A percentile compares a stretch with the other conserved stretches of the same genome.
These are phyloP conservation scores for Micromys minutus DNA, from an alignment of 2,113 vertebrate genomes.

Conservation along the genomic window DNA sequence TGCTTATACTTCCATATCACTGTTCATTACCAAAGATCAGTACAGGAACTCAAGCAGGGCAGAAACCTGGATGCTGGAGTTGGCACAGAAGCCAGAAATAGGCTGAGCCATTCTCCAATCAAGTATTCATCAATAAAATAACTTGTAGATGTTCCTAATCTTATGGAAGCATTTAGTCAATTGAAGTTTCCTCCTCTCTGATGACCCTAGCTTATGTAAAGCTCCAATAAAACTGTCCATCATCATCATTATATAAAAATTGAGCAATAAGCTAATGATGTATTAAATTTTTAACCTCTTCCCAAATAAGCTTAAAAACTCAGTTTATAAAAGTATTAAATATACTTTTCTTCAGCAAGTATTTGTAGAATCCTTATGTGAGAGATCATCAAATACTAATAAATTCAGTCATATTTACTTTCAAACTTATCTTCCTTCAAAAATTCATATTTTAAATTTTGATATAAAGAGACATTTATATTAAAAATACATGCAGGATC, in stretches of 20 bases:
- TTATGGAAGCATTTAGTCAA: background rate
- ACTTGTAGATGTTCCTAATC: background rate
- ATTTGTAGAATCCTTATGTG: background rate
- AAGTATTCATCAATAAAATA: background rate
- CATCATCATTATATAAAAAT: background rate
- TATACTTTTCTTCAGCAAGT: background rate
- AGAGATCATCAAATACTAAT: background rate
- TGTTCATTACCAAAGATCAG: background rate
- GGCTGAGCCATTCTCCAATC: rapidly evolving
- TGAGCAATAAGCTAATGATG: background rate
- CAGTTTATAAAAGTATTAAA: background rate
- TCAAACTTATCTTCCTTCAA: background rate
- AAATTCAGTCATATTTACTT: background rate
- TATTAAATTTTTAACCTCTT: background rate
- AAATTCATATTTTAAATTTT: background rate
- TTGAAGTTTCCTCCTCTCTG: background rate
- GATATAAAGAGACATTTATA: background rate
- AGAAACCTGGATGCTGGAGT: background rate
- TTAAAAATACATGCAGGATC: background rate
- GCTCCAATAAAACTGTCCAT: background rate
- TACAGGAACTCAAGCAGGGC: background rate
- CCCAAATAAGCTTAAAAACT: background rate
- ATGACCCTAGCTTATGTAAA: background rate
- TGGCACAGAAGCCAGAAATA: too few relatives aligned
- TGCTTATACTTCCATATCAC: background rate